These are phyloP conservation scores for Lophotis ruficrista DNA, from an alignment of 2,113 vertebrate genomes.

Conservation along the genomic window DNA sequence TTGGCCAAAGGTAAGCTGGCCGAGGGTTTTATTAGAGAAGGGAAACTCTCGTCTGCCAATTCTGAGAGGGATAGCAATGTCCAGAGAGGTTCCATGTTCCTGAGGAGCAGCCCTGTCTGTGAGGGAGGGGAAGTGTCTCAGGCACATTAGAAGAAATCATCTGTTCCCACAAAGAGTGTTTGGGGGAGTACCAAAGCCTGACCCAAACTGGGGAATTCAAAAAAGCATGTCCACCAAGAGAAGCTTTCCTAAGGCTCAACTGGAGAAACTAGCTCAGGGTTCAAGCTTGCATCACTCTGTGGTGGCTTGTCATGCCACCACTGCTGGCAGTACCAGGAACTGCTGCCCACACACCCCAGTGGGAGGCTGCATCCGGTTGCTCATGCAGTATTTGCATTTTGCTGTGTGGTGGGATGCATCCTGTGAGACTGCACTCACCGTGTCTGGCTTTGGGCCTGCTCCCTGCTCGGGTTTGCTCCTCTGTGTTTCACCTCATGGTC, in stretches of 20 bases:
- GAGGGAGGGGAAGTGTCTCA: neutral
- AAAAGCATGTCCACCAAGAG: neutral
- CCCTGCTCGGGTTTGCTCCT: neutral
- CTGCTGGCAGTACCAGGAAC: neutral
- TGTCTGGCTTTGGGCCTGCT: neutral
- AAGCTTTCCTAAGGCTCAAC: neutral
- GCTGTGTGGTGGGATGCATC: neutral
- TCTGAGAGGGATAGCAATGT: neutral
- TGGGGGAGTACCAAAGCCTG: neutral
- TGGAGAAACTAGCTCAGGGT: neutral
- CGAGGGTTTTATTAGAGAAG: neutral
- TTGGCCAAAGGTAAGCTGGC: neutral
- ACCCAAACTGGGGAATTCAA: neutral
- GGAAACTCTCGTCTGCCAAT: neutral
- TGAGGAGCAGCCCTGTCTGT: neutral
- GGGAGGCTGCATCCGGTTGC: neutral
- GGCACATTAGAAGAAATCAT: neutral
- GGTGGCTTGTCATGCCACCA: neutral
- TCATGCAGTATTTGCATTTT: neutral
- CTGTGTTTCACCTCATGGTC: neutral
- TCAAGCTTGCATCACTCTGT: neutral
- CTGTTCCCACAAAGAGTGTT: neutral
- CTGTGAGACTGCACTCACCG: rapidly evolving
- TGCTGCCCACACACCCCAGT: neutral
- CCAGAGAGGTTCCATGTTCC: neutral